A percentile compares a stretch with the other conserved stretches of the same genome.
Evolutionary conservation across 2,797 vertebrate genomes (phyloP).

Genomic region (Myripristis jacobus): DNA sequence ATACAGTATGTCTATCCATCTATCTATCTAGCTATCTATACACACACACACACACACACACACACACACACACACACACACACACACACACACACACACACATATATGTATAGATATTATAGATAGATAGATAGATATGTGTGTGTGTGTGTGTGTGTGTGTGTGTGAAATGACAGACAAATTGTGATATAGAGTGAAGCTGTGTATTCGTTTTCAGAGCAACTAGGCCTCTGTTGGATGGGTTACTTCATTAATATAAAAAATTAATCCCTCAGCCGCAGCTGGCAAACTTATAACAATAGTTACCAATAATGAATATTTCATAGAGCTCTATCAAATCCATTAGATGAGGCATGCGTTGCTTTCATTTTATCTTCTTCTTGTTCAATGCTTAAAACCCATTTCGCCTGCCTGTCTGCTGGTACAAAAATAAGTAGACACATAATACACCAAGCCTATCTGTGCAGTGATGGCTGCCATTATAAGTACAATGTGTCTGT

Average conservation of each 20-base stretch:
- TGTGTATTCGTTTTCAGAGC: constrained; percentile 28
- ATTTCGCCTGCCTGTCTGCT: constrained; percentile 72
- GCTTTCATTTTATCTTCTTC: constrained; percentile 68
- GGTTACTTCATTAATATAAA: constrained; percentile 55
- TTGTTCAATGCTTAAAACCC: constrained; percentile 73
- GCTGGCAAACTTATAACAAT: constrained; percentile 55
- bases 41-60: too few species aligned
- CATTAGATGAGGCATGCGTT: constrained; percentile 61
- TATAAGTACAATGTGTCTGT: constrained; percentile 79
- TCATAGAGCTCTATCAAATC: constrained; percentile 66
- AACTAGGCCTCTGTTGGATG: constrained; percentile 37
- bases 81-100: too few species aligned
- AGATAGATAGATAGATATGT: too few species aligned
- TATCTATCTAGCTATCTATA: too few species aligned
- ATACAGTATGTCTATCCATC: too few species aligned
- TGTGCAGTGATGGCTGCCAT: constrained; percentile 62
- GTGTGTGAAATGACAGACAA: too few species aligned
- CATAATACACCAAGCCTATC: constrained; percentile 62
- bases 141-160: too few species aligned
- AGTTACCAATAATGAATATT: constrained; percentile 74
- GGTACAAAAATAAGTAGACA: constrained; percentile 75
- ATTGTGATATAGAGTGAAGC: constrained; percentile 2
- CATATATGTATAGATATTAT: too few species aligned
- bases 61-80: too few species aligned
- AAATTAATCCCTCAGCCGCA: constrained; percentile 54